Evolutionary conservation across 2,113 vertebrate species (phyloP), one percentile per base, ranked within the genome.

Genomic region (Nycticorax nycticorax): DNA sequence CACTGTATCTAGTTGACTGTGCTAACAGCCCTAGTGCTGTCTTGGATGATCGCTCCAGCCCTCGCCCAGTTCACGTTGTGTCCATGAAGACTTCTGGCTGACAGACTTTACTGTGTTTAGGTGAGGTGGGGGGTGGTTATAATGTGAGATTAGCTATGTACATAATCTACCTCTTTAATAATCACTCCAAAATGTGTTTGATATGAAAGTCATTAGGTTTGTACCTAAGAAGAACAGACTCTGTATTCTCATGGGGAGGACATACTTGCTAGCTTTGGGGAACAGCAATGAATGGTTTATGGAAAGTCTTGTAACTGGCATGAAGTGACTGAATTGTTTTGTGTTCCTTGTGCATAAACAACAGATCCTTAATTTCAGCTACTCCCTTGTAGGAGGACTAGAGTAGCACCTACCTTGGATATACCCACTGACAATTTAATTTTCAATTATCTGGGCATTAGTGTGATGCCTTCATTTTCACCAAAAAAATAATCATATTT

Each of bases 41-140:
- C 28, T 67, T 33, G 19, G 12, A 17, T 52, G 23, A 37, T 21
- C 0, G 0, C 55, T 48, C 20, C 32, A 43, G 43, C 27, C 27
- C 17, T 77, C 18, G 18, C 20, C 6, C 32, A 33, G 13, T 45
- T 68, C 60, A 43, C 2, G 0, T 59, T 52, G 69, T 79, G 14
- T 24, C 72, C 7, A 6, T 68, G 17, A 52, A 57, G n/a, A n/a
- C 41, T 78, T 86, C 52, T 68, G 53, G 39, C 37, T 73, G 45
- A 64, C 37, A 30, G 55, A 57, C 26, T 74, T 79, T 19, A 18
- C 18, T 67, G 47, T 28, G 18, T 28, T 80, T 52, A 35, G 19
- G 6, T 0, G 9, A 17, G 12, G 5, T 43, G 11, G 12, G 3
- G 12, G 7, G 5, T 59, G 45, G 45, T 48, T 48, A 10, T 41